Percentiles rank a stretch among this genome's conserved stretches.
Conservation (phyloP, 1,140 invertebrate species). For the Magallana gigas region DNA sequence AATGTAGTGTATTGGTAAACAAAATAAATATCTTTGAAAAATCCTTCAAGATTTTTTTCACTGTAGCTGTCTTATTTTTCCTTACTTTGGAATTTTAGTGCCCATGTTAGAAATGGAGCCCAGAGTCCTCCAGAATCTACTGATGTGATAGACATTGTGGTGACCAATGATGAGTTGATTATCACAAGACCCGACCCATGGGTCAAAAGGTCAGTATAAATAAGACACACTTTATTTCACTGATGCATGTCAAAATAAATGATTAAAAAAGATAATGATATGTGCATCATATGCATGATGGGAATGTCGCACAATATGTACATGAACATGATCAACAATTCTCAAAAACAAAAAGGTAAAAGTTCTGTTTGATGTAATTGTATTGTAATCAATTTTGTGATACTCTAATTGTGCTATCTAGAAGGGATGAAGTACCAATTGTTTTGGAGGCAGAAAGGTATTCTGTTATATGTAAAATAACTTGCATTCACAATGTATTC, state of each 20-base stretch:
- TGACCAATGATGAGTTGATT: conserved; percentile 71
- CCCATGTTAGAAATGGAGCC: conserved; percentile 63
- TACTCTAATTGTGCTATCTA: neutral
- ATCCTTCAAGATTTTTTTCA: no score
- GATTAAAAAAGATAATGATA: no score
- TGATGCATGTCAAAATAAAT: no score
- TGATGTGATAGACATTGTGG: conserved; percentile 74
- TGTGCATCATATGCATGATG: no score
- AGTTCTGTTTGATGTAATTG: no score
- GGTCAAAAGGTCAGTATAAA: conserved; percentile 70
- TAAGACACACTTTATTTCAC: neutral
- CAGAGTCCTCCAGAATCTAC: conserved; percentile 73
- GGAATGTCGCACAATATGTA: no score
- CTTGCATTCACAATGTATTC: neutral
- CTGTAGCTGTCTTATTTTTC: no score
- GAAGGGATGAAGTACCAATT: neutral
- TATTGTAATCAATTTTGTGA: neutral
- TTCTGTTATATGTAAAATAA: neutral
- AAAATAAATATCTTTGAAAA: no score
- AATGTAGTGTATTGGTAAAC: no score
- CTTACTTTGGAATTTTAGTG: conserved; percentile 61
- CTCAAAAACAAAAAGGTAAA: no score
- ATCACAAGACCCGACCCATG: conserved; percentile 74
- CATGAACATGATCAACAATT: no score
- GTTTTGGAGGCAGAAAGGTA: neutral